Evolutionary conservation across 2,888 invertebrate genomes (phyloP).

Genomic region (Dolichopus griseipennis): DNA sequence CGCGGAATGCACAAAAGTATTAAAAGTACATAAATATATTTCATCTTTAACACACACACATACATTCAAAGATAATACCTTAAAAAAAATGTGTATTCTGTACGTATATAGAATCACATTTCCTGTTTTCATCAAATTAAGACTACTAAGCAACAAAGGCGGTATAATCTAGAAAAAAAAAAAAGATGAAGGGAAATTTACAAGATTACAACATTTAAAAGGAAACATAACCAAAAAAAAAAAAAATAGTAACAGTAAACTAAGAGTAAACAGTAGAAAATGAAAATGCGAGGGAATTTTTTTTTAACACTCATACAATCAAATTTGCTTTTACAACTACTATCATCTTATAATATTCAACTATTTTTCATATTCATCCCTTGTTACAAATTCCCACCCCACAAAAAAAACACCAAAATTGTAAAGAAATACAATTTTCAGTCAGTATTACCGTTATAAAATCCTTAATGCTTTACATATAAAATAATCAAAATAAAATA

Average conservation of each 20-base stretch:
- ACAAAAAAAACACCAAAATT: too few species aligned
- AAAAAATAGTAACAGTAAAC: not conserved
- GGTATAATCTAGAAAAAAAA: not conserved
- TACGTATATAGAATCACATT: not conserved
- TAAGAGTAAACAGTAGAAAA: not conserved
- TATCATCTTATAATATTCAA: too few species aligned
- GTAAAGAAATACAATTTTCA: too few species aligned
- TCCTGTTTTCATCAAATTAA: conserved; percentile 1
- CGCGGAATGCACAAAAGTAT: too few species aligned
- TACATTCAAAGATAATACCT: not conserved
- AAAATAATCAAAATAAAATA: not conserved
- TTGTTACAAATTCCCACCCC: too few species aligned
- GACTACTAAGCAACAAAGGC: not conserved
- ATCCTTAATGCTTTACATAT: not conserved
- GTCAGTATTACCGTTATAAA: not conserved
- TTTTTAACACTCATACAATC: not conserved
- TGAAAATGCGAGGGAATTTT: not conserved
- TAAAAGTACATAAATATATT: too few species aligned
- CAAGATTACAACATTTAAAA: not conserved
- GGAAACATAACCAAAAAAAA: not conserved
- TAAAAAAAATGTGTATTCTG: not conserved
- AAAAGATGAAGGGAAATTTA: not conserved
- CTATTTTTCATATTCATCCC: too few species aligned
- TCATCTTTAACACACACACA: not conserved
- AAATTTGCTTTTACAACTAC: not conserved